Percentiles rank a stretch among this genome's conserved stretches.
These are phyloP conservation scores for Paelopatides confundens DNA, from an alignment of 53 echinoderm and acorn worm species.

Conservation along the genomic window DNA sequence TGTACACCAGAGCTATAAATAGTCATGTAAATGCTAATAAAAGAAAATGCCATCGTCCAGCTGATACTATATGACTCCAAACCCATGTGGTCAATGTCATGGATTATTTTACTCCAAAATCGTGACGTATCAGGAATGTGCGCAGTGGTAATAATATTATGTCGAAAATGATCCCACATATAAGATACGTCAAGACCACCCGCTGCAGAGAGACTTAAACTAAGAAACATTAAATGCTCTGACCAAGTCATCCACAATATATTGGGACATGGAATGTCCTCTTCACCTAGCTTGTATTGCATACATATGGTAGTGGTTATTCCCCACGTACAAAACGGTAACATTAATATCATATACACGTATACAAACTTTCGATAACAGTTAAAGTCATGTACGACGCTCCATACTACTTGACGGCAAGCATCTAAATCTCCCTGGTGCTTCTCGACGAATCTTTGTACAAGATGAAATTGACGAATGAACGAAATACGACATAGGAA, in stretches of 20 bases:
- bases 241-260: conserved; percentile 17
- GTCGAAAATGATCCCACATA: conserved; percentile 2
- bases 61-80: background rate
- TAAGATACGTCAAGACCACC: background rate
- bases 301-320: conserved; percentile 1
- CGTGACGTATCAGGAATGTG: background rate
- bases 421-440: background rate
- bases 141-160: background rate
- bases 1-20: background rate
- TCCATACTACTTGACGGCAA: background rate
- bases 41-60: background rate
- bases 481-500: background rate
- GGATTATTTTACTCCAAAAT: background rate
- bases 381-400: background rate
- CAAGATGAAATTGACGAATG: background rate
- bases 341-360: background rate
- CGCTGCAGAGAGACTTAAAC: background rate
- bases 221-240: background rate
- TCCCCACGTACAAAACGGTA: conserved; percentile 13
- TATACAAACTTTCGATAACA: conserved; percentile 5
- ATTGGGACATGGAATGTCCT: background rate
- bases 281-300: conserved; percentile 9
- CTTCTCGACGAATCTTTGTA: background rate
- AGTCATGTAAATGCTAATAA: background rate
- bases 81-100: background rate